Base-by-base conservation (phyloP, 2,888 invertebrate genomes). In the Sabellastarte sp. region DNA sequence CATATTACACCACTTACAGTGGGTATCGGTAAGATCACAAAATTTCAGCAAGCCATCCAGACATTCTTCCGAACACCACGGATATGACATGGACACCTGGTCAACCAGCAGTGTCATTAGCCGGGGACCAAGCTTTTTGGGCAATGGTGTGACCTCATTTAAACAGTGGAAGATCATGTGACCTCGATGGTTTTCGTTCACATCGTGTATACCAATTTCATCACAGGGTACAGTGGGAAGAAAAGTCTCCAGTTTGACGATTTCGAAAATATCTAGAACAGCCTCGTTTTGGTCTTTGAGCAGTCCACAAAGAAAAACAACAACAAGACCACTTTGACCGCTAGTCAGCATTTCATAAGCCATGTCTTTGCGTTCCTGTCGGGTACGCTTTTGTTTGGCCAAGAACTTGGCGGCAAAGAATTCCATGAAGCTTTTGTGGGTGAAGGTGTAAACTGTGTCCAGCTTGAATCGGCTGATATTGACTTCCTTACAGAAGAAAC, bases 401-500 rank as follows among this genome's bases (percentile, higher is more conserved):
- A 53, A 20, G 26, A 24, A 26, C 26, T 53, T 53, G 10, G 53
- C 53, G 26, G 53, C 53, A 26, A 53, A 53, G 53, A 24, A 53
- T 26, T 53, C 53, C 53, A 20, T 10, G 26, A 53, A 53, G 53
- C 53, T 53, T 26, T 53, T 53, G 26, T 53, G 53, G 24, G 26
- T 26, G 26, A 53, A 53, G 24, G 20, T 24, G 53, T 53, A 53
- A 5, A n/a, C 20, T 5, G 26, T 26, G 5, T 24, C 20, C 24
- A 5, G 53, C 28, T 5, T 15, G 53, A 53, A 53, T 5, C 28
- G 20, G 53, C 53, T 53, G 53, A 53, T 53, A 5, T 5, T 53
- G 10, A 53, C 26, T 15, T 53, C 24, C 5, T 26, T 15, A 26
- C 26, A n/a, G 26, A 53, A 53, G 53, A 53, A 53, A 26, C 53